These are phyloP conservation scores for Trinectes maculatus DNA, from an alignment of 2,113 vertebrate genomes.

Conservation along the genomic window DNA sequence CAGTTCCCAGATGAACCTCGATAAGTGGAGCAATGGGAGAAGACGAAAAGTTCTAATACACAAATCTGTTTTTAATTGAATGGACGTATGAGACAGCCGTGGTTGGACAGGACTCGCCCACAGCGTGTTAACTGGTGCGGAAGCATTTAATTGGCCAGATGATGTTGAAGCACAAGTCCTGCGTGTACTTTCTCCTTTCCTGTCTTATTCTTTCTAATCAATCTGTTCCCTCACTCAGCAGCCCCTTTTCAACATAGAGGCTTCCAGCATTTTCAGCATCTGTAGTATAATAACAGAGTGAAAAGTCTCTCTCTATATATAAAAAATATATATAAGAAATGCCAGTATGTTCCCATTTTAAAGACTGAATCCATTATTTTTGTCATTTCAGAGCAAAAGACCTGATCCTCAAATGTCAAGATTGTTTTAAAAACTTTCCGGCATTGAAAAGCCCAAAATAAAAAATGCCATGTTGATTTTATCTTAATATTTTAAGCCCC, in stretches of 20 bases:
- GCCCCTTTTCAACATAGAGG: neutral
- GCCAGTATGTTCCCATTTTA: no score
- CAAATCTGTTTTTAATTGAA: neutral
- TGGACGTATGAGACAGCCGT: conserved; percentile 22
- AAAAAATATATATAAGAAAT: no score
- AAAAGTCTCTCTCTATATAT: no score
- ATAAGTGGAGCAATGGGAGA: neutral
- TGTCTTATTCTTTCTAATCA: conserved; percentile 30
- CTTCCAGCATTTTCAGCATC: neutral
- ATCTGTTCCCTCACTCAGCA: conserved; percentile 8
- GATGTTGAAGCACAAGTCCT: conserved; percentile 31
- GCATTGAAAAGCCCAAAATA: neutral
- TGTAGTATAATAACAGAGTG: neutral
- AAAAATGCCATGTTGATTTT: neutral
- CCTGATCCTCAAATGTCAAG: no score
- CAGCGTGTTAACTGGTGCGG: conserved; percentile 55
- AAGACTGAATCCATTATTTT: no score
- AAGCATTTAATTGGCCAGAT: conserved; percentile 70
- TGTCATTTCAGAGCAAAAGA: no score
- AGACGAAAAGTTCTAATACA: neutral
- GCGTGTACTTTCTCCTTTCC: conserved; percentile 29
- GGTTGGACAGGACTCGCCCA: conserved; percentile 52
- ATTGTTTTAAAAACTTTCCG: neutral
- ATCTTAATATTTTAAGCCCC: neutral
- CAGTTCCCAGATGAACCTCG: neutral